phyloP scores from a whole-genome alignment of 2,113 vertebrate genomes.

The Delphinus delphis region DNA sequence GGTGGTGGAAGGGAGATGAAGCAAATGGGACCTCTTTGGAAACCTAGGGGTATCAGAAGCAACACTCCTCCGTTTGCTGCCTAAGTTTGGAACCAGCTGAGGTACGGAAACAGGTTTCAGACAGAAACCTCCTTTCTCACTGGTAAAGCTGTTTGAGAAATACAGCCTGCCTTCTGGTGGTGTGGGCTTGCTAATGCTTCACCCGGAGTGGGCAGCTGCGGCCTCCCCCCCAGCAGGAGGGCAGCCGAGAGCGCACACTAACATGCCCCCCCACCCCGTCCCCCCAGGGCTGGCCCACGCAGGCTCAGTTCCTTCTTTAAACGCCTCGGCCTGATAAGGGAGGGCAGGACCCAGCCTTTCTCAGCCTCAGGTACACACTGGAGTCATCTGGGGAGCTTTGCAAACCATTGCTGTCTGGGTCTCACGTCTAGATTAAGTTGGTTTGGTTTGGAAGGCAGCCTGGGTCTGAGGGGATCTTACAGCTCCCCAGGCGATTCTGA shows the following conservation, averaged over 20 bases:
- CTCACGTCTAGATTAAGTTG: neutral
- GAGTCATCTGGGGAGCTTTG: neutral
- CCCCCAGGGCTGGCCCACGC: fast-evolving
- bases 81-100: neutral
- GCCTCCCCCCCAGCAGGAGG: fast-evolving
- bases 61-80: neutral
- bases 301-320: neutral
- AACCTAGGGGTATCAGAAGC: neutral
- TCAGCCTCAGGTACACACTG: fast-evolving
- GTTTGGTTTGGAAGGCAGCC: neutral
- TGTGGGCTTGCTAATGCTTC: neutral
- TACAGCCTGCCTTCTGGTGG: neutral
- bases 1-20: no score
- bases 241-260: neutral
- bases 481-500: neutral
- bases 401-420: neutral
- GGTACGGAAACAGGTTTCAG: neutral
- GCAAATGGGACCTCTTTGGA: neutral
- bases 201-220: fast-evolving
- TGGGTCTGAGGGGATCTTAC: neutral
- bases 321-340: fast-evolving
- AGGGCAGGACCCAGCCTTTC: neutral
- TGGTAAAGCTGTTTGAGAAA: neutral
- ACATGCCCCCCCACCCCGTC: fast-evolving
- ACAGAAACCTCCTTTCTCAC: neutral